Conservation (phyloP, 2,888 invertebrate species). For the Ferrisia virgata region DNA sequence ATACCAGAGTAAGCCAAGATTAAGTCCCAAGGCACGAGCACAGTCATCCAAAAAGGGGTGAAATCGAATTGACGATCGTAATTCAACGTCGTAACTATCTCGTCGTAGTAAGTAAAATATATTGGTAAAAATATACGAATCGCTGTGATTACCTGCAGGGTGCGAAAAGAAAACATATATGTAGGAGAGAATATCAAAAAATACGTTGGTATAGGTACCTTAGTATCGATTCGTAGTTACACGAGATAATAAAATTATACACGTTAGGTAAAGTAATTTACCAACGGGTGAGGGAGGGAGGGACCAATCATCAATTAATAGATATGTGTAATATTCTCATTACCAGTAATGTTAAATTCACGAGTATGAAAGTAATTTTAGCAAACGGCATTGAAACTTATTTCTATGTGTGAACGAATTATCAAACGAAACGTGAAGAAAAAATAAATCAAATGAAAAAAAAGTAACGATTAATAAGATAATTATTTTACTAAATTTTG, state of each 20-base stretch:
- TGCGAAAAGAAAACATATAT: background rate
- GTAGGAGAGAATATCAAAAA: background rate
- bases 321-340: background rate
- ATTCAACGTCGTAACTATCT: background rate
- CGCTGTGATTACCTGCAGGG: background rate
- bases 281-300: background rate
- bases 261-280: background rate
- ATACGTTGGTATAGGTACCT: no score
- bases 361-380: conserved; percentile 11
- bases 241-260: background rate
- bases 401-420: background rate
- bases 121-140: conserved; percentile 21
- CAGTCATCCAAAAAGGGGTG: conserved; percentile 36
- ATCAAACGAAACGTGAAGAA: background rate
- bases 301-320: background rate
- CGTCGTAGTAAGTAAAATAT: conserved; percentile 5
- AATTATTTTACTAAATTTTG: no score
- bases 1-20: conserved; percentile 28
- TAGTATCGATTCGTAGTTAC: background rate
- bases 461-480: background rate
- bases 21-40: conserved; percentile 35
- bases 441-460: background rate
- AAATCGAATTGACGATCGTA: conserved; percentile 38
- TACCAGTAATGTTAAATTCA: conserved; percentile 19
- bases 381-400: background rate